Conservation (phyloP, 2,113 vertebrate species). For the Hippocampus guttulatus region DNA sequence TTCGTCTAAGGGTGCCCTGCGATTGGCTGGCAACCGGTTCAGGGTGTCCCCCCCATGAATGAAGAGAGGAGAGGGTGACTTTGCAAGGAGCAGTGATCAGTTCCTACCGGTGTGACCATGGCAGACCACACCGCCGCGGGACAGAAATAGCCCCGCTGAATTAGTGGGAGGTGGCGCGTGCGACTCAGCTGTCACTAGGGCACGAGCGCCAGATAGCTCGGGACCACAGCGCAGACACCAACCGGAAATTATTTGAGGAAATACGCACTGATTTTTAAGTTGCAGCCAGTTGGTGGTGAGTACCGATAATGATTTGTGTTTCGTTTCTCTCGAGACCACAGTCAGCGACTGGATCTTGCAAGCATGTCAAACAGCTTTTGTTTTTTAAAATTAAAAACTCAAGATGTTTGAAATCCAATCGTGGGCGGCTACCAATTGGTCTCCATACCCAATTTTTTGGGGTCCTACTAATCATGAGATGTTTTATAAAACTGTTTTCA, state of each 20-base stretch:
- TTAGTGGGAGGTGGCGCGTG: constrained; percentile 16
- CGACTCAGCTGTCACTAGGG: constrained; percentile 64
- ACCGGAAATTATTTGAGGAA: constrained; percentile 9
- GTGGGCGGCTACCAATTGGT: too few species aligned
- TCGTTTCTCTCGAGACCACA: background rate
- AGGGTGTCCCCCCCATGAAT: background rate
- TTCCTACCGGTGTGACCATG: constrained; percentile 49
- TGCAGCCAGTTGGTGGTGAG: constrained; percentile 46
- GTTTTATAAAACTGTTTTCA: too few species aligned
- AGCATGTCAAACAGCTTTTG: background rate
- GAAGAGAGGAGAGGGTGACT: constrained; percentile 26
- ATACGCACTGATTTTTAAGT: background rate
- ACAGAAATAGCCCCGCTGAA: constrained; percentile 64
- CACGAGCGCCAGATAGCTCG: constrained; percentile 33
- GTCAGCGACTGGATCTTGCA: background rate
- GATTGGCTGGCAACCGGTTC: too few species aligned
- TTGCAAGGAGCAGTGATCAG: constrained; percentile 51
- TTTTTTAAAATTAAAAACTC: too few species aligned
- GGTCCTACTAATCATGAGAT: too few species aligned
- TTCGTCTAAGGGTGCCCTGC: too few species aligned
- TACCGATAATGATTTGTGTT: constrained; percentile 27
- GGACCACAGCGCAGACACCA: constrained; percentile 5
- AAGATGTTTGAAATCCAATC: too few species aligned
- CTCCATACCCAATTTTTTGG: too few species aligned
- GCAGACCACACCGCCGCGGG: constrained; percentile 23